phyloP scores from a whole-genome alignment of 2,888 invertebrate genomes.

The Anthrax anthrax region DNA sequence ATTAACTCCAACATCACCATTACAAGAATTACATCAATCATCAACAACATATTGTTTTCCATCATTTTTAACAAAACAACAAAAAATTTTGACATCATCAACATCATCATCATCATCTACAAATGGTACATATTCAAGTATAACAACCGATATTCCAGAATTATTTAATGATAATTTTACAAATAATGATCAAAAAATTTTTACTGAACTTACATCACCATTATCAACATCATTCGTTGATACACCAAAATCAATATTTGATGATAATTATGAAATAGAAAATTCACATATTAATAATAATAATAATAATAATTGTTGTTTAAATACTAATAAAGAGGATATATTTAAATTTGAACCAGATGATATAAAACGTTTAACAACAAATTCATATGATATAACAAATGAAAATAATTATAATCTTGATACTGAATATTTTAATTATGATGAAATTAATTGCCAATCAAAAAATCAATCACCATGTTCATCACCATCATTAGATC shows the following conservation, averaged over 20 bases:
- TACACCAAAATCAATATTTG: slow-evolving; percentile 32
- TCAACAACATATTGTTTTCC: background rate
- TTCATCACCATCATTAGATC: slow-evolving; percentile 32
- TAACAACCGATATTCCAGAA: background rate
- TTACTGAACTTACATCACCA: slow-evolving; percentile 2
- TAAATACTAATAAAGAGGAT: slow-evolving; percentile 17
- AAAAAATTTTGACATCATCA: background rate
- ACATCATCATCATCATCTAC: background rate
- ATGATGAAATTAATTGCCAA: slow-evolving; percentile 35
- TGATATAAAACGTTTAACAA: slow-evolving; percentile 32
- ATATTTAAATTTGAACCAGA: slow-evolving; percentile 35
- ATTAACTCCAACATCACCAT: slow-evolving; percentile 15
- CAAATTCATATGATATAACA: slow-evolving; percentile 15
- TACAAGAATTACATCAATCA: slow-evolving; percentile 1
- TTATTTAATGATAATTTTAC: background rate
- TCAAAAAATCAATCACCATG: slow-evolving; percentile 35
- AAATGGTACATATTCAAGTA: background rate
- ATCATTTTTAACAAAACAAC: background rate
- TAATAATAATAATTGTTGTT: slow-evolving; percentile 2
- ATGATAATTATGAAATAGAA: slow-evolving; percentile 12
- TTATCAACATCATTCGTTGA: slow-evolving; percentile 21
- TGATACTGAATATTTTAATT: slow-evolving; percentile 34
- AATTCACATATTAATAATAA: slow-evolving; percentile 1
- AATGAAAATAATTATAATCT: slow-evolving; percentile 16
- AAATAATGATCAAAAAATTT: background rate